These are phyloP conservation scores for Tetragnatha versicolor DNA, from an alignment of 1,140 invertebrate species.

Conservation along the genomic window DNA sequence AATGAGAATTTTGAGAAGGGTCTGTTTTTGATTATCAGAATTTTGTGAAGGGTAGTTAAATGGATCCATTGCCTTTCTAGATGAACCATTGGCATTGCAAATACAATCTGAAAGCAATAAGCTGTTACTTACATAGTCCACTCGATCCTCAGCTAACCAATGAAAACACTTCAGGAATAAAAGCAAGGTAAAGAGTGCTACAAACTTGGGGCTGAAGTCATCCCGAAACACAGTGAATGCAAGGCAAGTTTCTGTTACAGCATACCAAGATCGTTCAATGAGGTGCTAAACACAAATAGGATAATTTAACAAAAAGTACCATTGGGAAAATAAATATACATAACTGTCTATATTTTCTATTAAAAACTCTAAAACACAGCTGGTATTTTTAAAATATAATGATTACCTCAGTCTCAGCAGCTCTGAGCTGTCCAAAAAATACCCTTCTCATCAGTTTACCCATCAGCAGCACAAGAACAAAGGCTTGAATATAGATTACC, in stretches of 20 bases:
- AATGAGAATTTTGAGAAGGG: no score
- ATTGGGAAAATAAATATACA: no score
- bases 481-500: conserved; percentile 98
- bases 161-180: conserved; percentile 99
- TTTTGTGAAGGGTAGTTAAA: no score
- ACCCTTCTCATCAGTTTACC: conserved; percentile 95
- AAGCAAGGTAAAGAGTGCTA: conserved; percentile 94
- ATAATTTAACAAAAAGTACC: not conserved
- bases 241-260: conserved; percentile 97
- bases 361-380: no score
- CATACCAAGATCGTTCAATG: conserved; percentile 98
- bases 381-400: no score
- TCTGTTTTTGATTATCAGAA: no score
- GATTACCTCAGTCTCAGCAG: conserved; percentile 96
- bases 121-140: conserved; percentile 96
- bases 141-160: conserved; percentile 98
- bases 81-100: no score
- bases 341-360: not conserved
- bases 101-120: no score
- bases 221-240: conserved; percentile 99
- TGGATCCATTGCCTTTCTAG: no score
- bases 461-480: conserved; percentile 92
- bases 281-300: conserved; percentile 78
- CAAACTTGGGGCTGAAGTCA: conserved; percentile 98
- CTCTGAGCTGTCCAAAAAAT: conserved; percentile 96